A percentile compares a stretch with the other conserved stretches of the same genome.
These are phyloP conservation scores for Polydesmus complanatus DNA, from an alignment of 2,888 invertebrate genomes.

Conservation along the genomic window DNA sequence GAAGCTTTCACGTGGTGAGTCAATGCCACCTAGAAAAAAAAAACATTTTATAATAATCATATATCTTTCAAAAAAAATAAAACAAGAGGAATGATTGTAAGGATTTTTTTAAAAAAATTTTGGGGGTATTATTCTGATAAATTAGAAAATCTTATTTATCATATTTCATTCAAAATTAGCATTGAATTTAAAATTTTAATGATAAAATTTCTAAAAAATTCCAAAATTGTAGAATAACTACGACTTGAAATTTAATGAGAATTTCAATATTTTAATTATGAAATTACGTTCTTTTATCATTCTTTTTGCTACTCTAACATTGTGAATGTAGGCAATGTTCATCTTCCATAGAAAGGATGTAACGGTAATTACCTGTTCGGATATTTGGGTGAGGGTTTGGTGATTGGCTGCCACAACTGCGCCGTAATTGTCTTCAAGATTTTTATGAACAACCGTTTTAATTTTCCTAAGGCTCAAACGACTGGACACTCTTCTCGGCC, in stretches of 20 bases:
- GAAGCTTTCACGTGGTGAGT: constrained; percentile 44
- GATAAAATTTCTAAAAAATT: no score
- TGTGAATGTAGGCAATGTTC: neutral
- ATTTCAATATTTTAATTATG: no score
- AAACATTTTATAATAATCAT: neutral
- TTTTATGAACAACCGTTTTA: constrained; percentile 67
- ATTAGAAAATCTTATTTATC: no score
- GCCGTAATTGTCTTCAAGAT: constrained; percentile 76
- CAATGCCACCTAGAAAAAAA: constrained; percentile 4
- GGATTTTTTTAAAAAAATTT: neutral
- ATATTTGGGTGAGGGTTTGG: constrained; percentile 72
- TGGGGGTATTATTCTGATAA: no score
- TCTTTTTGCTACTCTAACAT: neutral
- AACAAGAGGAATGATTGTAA: neutral
- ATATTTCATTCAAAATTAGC: no score
- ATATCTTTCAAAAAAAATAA: neutral
- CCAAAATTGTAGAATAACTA: no score
- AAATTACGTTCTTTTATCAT: neutral
- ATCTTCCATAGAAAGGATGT: neutral
- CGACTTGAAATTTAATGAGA: no score
- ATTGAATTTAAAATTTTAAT: no score
- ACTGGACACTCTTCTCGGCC: constrained; percentile 8
- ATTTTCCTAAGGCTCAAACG: constrained; percentile 62
- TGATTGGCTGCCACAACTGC: constrained; percentile 80
- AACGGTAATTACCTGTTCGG: constrained; percentile 55